Evolutionary conservation across 2,113 vertebrate species (phyloP).

Genomic region (Uria lomvia): DNA sequence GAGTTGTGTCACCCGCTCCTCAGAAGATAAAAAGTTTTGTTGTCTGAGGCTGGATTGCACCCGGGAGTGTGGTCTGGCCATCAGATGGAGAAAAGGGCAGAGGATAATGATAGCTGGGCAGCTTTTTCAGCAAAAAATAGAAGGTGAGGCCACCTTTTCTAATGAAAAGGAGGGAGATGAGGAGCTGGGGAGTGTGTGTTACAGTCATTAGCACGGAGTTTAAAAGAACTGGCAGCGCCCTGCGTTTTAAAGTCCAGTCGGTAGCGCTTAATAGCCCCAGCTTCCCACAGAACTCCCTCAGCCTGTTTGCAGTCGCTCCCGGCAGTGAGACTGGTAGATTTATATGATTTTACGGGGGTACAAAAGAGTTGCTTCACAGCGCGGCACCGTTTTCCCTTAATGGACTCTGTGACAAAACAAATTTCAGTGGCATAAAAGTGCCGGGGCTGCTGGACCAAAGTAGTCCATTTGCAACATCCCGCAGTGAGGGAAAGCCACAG

Average conservation of each 20-base stretch:
- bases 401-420: slow-evolving; percentile 26
- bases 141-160: neutral
- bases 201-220: neutral
- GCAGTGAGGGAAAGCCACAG: neutral
- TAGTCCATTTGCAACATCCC: neutral
- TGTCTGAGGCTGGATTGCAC: neutral
- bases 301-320: neutral
- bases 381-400: neutral
- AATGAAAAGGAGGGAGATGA: neutral
- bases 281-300: neutral
- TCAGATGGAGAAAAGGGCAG: neutral
- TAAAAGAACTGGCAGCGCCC: neutral
- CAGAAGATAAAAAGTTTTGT: neutral
- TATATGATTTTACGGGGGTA: neutral
- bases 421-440: neutral
- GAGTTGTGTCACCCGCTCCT: neutral
- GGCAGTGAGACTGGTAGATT: neutral
- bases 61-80: neutral
- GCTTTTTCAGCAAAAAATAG: neutral
- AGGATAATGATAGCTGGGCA: neutral
- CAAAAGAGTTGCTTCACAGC: neutral
- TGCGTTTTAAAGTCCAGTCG: neutral
- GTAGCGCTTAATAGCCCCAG: neutral
- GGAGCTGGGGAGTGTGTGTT: neutral
- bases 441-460: neutral